These are phyloP conservation scores for Trogon melanurus DNA, from an alignment of 2,113 vertebrate species.

Conservation along the genomic window DNA sequence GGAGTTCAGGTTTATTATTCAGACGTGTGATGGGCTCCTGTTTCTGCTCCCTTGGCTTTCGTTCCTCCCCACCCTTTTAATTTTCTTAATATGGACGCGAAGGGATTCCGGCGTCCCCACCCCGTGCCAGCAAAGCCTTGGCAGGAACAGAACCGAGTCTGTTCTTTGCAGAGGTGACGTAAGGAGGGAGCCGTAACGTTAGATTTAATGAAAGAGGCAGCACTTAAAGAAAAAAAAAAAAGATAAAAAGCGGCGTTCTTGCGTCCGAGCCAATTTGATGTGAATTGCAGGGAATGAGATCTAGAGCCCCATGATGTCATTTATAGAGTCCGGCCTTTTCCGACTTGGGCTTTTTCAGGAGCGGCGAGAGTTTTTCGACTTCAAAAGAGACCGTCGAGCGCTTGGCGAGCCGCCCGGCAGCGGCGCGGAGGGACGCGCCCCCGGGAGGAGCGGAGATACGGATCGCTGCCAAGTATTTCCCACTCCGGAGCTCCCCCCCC, in stretches of 20 bases:
- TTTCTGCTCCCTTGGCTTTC: neutral
- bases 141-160: too few relatives aligned
- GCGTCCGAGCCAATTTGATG: neutral
- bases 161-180: neutral
- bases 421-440: neutral
- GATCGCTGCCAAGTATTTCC: fast-evolving
- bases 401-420: neutral
- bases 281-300: neutral
- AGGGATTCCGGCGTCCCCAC: neutral
- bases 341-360: neutral
- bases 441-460: neutral
- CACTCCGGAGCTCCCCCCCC: fast-evolving
- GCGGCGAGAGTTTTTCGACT: neutral
- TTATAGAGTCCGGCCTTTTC: neutral
- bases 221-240: neutral
- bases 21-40: neutral
- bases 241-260: neutral
- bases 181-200: neutral
- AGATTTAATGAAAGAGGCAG: neutral
- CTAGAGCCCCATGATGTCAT: neutral
- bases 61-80: neutral
- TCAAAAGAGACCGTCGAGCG: neutral
- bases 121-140: too few relatives aligned
- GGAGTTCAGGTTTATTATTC: neutral
- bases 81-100: neutral